Percentiles rank a stretch among this genome's conserved stretches.
These are phyloP conservation scores for Luperina testacea DNA, from an alignment of 2,888 invertebrate species.

Conservation along the genomic window DNA sequence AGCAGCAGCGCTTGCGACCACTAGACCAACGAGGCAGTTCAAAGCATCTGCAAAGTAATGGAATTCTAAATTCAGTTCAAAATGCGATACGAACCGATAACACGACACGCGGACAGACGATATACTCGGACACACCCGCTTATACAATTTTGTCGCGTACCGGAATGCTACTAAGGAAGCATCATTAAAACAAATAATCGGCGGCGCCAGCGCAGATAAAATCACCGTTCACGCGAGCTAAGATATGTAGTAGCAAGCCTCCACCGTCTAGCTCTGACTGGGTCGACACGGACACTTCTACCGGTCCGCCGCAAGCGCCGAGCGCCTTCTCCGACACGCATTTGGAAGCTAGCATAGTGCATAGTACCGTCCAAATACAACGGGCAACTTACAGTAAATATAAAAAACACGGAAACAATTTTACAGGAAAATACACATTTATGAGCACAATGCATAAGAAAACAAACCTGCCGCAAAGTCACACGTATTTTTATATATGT, in stretches of 20 bases:
- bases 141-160: slow-evolving; percentile 35
- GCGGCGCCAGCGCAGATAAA: slow-evolving; percentile 56
- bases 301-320: slow-evolving; percentile 35
- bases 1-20: not conserved
- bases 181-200: slow-evolving; percentile 56
- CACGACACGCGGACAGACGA: slow-evolving; percentile 34
- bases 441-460: not conserved
- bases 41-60: slow-evolving; percentile 63
- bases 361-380: slow-evolving; percentile 1
- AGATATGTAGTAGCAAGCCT: slow-evolving; percentile 49
- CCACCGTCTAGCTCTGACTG: slow-evolving; percentile 43
- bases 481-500: too few species aligned
- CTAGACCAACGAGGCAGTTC: not conserved
- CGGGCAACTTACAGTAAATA: not conserved
- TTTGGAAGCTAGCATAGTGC: not conserved
- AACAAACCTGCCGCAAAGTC: not conserved
- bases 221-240: slow-evolving; percentile 58
- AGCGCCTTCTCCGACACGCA: slow-evolving; percentile 6
- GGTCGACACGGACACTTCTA: slow-evolving; percentile 39
- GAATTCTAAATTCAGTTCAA: slow-evolving; percentile 21
- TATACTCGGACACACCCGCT: slow-evolving; percentile 7
- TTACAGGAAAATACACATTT: not conserved
- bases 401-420: not conserved
- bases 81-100: slow-evolving; percentile 8
- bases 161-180: slow-evolving; percentile 45